Evolutionary conservation across 2,113 vertebrate species (phyloP).

Genomic region (Fukomys damarensis): DNA sequence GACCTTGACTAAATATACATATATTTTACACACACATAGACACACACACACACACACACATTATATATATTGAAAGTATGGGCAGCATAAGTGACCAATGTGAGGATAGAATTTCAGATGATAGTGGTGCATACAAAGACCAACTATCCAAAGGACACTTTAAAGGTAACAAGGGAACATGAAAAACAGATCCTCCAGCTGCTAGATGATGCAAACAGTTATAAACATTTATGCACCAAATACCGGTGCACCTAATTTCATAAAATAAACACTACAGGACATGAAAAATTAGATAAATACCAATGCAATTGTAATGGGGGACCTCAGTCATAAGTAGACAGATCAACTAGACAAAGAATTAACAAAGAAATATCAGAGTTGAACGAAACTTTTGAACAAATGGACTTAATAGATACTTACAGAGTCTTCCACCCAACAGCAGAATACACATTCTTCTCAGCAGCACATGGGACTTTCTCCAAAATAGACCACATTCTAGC

Average conservation of each 20-base stretch:
- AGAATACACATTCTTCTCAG: background rate
- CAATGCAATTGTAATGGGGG: background rate
- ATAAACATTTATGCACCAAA: background rate
- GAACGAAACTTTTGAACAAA: background rate
- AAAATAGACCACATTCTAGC: background rate
- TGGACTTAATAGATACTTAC: background rate
- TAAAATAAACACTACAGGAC: background rate
- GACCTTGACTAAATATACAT: background rate
- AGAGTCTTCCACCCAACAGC: background rate
- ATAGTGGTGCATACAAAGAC: background rate
- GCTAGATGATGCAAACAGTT: background rate
- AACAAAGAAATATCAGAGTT: background rate
- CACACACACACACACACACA: too few relatives aligned
- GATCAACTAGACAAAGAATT: background rate
- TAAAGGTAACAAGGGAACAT: background rate
- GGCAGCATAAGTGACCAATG: background rate
- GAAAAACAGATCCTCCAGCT: background rate
- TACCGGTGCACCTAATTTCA: background rate
- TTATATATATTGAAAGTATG: background rate
- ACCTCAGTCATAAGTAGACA: background rate
- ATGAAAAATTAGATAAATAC: background rate
- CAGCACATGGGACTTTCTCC: background rate
- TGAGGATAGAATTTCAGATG: background rate
- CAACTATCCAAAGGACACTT: background rate
- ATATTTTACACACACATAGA: too few relatives aligned